Percentiles rank a stretch among this genome's conserved stretches.
Evolutionary conservation across 2,113 vertebrate species (phyloP).

Genomic region (Serinus canaria): DNA sequence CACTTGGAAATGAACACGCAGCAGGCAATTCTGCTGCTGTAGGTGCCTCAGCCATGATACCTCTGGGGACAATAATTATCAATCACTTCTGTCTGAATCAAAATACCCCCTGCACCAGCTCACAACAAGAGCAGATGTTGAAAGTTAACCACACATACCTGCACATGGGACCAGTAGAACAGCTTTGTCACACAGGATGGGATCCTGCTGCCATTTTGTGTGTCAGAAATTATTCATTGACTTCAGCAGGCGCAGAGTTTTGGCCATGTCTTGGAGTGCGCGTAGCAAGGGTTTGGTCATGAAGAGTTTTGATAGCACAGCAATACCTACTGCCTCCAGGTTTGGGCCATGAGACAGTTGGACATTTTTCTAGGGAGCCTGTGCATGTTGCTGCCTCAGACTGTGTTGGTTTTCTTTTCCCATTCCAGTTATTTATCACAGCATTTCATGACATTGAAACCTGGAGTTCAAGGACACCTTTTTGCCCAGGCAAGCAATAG

Average conservation of each 20-base stretch:
- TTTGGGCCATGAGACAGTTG: background rate
- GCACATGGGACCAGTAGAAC: background rate
- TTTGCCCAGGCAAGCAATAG: background rate
- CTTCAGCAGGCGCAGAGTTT: background rate
- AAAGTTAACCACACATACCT: background rate
- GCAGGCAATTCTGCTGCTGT: background rate
- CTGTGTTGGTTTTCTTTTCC: background rate
- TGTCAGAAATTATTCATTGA: background rate
- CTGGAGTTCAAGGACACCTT: background rate
- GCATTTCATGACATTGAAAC: background rate
- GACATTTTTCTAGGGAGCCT: background rate
- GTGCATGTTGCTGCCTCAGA: background rate
- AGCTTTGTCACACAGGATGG: background rate
- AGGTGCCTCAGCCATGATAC: background rate
- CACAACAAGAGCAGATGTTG: background rate
- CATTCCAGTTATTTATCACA: background rate
- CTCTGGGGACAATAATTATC: background rate
- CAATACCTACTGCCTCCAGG: background rate
- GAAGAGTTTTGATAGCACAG: background rate
- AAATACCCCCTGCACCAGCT: background rate
- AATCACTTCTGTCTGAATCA: background rate
- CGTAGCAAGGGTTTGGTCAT: background rate
- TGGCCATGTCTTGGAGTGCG: background rate
- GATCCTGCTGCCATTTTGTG: background rate
- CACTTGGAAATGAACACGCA: background rate